Evolutionary conservation across 2,113 vertebrate species (phyloP).

Genomic region (Carassius auratus): DNA sequence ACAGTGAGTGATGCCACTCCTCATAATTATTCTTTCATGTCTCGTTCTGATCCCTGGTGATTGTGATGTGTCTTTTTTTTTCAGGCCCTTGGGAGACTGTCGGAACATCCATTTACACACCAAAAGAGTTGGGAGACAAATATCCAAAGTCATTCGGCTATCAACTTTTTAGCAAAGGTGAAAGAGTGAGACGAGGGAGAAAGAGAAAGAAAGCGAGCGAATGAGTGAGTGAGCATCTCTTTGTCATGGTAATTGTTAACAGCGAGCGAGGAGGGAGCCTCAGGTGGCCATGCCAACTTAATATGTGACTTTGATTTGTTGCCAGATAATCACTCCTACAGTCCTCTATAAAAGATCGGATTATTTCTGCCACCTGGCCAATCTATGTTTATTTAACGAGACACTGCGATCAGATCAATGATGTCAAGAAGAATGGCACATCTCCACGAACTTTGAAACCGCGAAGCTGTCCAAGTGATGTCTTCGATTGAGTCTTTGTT

Average conservation of each 20-base stretch:
- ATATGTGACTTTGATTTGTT: conserved; percentile 57
- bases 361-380: conserved; percentile 57
- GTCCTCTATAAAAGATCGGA: conserved; percentile 48
- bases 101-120: conserved; percentile 44
- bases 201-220: background rate
- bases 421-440: conserved; percentile 1
- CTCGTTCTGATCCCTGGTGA: conserved; percentile 50
- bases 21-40: conserved; percentile 61
- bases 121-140: conserved; percentile 49
- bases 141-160: conserved; percentile 54
- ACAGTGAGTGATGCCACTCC: conserved; percentile 57
- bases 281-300: conserved; percentile 54
- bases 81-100: conserved; percentile 40
- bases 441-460: conserved; percentile 15
- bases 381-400: conserved; percentile 51
- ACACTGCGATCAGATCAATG: conserved; percentile 15
- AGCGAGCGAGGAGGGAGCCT: conserved; percentile 24
- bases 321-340: conserved; percentile 55
- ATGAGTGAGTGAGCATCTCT: background rate
- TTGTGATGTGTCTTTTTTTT: conserved; percentile 43
- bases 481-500: conserved; percentile 15
- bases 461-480: conserved; percentile 1
- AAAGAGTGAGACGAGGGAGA: conserved; percentile 11
- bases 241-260: conserved; percentile 48
- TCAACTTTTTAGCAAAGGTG: conserved; percentile 51